phyloP scores from a whole-genome alignment of 2,888 invertebrate species.

The Thymelicus sylvestris region DNA sequence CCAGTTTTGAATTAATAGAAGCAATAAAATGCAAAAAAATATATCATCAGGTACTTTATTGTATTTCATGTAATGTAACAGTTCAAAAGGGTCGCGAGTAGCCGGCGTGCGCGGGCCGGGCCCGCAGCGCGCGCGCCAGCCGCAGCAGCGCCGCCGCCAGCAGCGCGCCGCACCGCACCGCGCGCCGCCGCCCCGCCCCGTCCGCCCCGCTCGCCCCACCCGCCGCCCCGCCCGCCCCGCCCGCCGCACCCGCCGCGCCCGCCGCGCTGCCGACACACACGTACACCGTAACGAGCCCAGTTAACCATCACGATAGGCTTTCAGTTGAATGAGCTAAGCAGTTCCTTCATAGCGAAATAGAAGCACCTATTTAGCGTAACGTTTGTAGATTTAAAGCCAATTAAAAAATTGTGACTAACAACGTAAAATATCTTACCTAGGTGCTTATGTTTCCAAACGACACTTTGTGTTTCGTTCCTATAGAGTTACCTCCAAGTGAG shows the following conservation, averaged over 20 bases:
- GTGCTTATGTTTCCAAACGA: too few relatives aligned
- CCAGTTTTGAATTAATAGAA: too few relatives aligned
- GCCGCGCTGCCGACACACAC: neutral
- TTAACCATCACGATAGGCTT: too few relatives aligned
- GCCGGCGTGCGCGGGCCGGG: conserved; percentile 40
- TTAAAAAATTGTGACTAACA: too few relatives aligned
- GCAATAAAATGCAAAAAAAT: neutral
- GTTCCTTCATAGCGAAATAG: too few relatives aligned
- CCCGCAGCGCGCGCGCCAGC: conserved; percentile 34
- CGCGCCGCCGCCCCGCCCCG: conserved; percentile 25
- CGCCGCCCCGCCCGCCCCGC: conserved; percentile 16
- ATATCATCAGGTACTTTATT: conserved; percentile 3
- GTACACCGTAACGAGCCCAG: too few relatives aligned
- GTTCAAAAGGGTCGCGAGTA: conserved; percentile 29
- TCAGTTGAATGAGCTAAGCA: too few relatives aligned
- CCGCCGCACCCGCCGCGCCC: conserved; percentile 9
- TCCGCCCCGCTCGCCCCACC: conserved; percentile 10
- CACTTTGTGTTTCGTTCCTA: too few relatives aligned
- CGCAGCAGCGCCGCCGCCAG: conserved; percentile 22
- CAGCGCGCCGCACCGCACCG: conserved; percentile 14
- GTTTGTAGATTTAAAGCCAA: too few relatives aligned
- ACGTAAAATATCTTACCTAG: too few relatives aligned
- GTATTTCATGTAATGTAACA: neutral
- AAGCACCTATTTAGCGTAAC: too few relatives aligned
- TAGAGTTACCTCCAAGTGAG: too few relatives aligned